These are phyloP conservation scores for Merodon equestris DNA, from an alignment of 2,888 invertebrate genomes.

Conservation along the genomic window DNA sequence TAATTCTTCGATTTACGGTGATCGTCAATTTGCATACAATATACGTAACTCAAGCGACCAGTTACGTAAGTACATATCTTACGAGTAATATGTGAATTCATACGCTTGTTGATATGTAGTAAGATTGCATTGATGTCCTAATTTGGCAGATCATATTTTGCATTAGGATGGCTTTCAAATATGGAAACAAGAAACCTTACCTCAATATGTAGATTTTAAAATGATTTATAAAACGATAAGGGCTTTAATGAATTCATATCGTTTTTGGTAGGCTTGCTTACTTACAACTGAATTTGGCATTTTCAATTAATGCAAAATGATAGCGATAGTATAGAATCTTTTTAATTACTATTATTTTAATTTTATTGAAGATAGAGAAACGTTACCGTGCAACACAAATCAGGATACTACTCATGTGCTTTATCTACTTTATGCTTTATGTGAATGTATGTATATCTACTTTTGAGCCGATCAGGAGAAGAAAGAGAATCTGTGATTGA, in stretches of 20 bases:
- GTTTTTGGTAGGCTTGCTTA: too few species aligned
- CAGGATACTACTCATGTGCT: too few species aligned
- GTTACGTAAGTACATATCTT: background rate
- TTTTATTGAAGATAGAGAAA: too few species aligned
- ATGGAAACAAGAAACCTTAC: slow-evolving; percentile 30
- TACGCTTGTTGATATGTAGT: slow-evolving; percentile 55
- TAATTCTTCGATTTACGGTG: slow-evolving; percentile 62
- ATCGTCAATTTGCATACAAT: slow-evolving; percentile 62
- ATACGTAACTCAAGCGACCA: slow-evolving; percentile 8
- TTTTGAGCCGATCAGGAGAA: too few species aligned
- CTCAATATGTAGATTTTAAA: background rate
- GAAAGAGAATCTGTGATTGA: too few species aligned
- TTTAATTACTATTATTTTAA: too few species aligned
- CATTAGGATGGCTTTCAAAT: slow-evolving; percentile 51
- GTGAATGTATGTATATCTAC: slow-evolving; percentile 18
- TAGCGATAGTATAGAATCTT: too few species aligned
- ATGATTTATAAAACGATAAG: slow-evolving; percentile 64
- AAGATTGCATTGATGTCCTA: slow-evolving; percentile 61
- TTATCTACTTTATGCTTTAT: too few species aligned
- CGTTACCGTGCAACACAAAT: too few species aligned
- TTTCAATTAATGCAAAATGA: too few species aligned
- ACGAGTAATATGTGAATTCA: slow-evolving; percentile 18
- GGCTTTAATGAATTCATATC: background rate
- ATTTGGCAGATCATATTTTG: slow-evolving; percentile 55
- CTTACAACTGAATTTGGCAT: too few species aligned